phyloP scores from a whole-genome alignment of 2,797 vertebrate species.

The Trematomus bernacchii region DNA sequence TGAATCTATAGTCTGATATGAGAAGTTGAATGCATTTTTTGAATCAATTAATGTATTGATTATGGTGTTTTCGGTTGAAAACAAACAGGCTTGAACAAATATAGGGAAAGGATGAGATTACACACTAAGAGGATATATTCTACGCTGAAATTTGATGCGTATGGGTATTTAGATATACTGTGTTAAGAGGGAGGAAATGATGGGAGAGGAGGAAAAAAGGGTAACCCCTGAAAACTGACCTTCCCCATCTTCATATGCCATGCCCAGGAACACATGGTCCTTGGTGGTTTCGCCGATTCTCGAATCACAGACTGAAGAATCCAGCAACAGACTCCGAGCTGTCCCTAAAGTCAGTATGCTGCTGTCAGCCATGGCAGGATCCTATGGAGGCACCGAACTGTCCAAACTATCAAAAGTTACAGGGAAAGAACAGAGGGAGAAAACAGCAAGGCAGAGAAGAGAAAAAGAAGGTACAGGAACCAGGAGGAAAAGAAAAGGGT shows the following conservation, averaged over 20 bases:
- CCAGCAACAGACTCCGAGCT: conserved; percentile 89
- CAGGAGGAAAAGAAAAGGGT: conserved; percentile 28
- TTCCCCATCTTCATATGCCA: conserved; percentile 84
- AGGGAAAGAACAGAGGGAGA: conserved; percentile 39
- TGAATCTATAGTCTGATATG: too few species aligned
- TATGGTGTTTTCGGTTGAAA: too few species aligned
- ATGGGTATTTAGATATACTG: background rate
- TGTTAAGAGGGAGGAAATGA: background rate
- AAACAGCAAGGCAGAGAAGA: conserved; percentile 27
- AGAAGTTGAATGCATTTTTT: background rate
- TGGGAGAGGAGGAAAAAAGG: background rate
- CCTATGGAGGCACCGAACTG: conserved; percentile 68
- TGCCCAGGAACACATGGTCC: conserved; percentile 85
- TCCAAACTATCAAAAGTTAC: conserved; percentile 69
- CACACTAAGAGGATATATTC: background rate
- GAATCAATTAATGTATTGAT: background rate
- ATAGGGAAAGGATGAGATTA: background rate
- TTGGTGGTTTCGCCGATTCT: conserved; percentile 91
- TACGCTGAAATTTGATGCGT: background rate
- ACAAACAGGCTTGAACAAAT: background rate
- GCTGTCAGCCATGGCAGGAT: conserved; percentile 90
- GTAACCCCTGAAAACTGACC: conserved; percentile 81
- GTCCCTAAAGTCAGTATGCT: conserved; percentile 86
- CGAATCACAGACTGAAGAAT: conserved; percentile 93
- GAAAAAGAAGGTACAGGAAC: conserved; percentile 20